phyloP scores from a whole-genome alignment of 2,113 vertebrate genomes.

The Hypomesus transpacificus region DNA sequence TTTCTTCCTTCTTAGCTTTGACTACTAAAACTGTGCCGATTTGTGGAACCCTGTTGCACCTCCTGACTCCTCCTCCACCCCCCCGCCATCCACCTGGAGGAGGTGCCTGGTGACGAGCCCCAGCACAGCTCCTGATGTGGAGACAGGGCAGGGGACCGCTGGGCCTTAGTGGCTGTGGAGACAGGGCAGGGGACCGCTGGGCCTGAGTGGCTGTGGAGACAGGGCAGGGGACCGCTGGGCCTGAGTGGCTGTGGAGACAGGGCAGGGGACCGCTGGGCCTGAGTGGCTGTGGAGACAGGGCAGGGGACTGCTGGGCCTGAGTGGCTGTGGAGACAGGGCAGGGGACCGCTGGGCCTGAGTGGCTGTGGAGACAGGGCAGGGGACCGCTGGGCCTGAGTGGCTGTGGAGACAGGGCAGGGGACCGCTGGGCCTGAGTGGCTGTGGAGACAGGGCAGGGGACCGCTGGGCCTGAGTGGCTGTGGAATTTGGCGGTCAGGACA shows the following conservation, averaged over 20 bases:
- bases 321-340: slow-evolving; percentile 3
- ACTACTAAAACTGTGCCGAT: neutral
- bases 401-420: slow-evolving; percentile 3
- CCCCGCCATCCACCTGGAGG: neutral
- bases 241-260: neutral
- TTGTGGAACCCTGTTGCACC: neutral
- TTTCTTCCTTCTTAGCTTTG: neutral
- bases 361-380: slow-evolving; percentile 3
- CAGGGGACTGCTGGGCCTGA: neutral
- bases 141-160: neutral
- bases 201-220: neutral
- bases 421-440: slow-evolving; percentile 1
- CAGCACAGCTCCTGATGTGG: slow-evolving; percentile 5
- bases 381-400: neutral
- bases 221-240: too few relatives aligned
- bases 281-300: neutral
- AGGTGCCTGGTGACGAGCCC: slow-evolving; percentile 1
- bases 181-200: too few relatives aligned
- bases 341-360: neutral
- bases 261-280: too few relatives aligned
- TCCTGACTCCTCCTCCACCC: neutral
- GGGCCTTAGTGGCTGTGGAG: neutral
- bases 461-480: neutral
- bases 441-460: slow-evolving; percentile 2
- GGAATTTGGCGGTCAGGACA: neutral